Conservation (phyloP, 2,888 invertebrate species). For the Leucozona laternaria region DNA sequence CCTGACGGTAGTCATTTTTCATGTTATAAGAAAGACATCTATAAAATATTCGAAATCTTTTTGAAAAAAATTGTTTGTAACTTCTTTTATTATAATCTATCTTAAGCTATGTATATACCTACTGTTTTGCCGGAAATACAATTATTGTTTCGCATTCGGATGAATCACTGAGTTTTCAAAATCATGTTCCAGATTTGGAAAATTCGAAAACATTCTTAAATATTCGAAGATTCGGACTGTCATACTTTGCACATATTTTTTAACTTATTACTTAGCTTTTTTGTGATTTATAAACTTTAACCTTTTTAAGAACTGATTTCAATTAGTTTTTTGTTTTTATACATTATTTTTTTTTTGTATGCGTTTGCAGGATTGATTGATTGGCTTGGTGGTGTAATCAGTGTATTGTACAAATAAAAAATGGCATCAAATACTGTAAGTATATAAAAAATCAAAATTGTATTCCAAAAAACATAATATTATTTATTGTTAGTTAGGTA, state of each 20-base stretch:
- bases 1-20: conserved; percentile 60
- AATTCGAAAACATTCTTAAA: not conserved
- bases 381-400: not conserved
- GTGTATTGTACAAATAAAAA: not conserved
- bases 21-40: conserved; percentile 34
- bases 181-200: not conserved
- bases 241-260: not conserved
- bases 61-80: conserved; percentile 6
- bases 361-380: not conserved
- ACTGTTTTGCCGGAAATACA: not conserved
- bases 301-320: not conserved
- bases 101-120: too few species aligned
- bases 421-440: conserved; percentile 68
- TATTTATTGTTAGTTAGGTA: too few species aligned
- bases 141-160: not conserved
- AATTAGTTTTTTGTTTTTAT: not conserved
- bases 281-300: not conserved
- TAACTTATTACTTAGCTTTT: too few species aligned
- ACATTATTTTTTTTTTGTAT: not conserved
- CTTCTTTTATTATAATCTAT: not conserved
- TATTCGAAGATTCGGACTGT: not conserved
- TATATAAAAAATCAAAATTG: conserved; percentile 12
- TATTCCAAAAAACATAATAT: not conserved
- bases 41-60: conserved; percentile 15
- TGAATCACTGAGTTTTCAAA: not conserved